Conservation (phyloP, 2,888 invertebrate species). For the Allacma fusca region DNA sequence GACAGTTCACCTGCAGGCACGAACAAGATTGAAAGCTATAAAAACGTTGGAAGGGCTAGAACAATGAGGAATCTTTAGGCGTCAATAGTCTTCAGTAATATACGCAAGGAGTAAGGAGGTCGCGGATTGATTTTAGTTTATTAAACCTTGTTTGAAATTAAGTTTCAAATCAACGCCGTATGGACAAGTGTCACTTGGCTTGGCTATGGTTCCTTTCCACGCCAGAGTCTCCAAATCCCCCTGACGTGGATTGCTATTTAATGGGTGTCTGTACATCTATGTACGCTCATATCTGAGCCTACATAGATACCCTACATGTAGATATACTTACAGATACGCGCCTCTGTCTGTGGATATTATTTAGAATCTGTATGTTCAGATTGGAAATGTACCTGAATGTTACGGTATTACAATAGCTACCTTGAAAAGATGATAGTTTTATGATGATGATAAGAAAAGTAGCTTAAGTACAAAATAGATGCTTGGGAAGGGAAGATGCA, state of each 20-base stretch:
- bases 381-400: not conserved
- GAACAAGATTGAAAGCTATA: conserved; percentile 16
- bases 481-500: not conserved
- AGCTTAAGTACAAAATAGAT: conserved; percentile 16
- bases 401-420: not conserved
- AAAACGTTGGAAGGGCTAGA: conserved; percentile 12
- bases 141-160: conserved; percentile 2
- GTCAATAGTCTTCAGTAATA: not conserved
- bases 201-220: not conserved
- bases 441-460: conserved; percentile 12
- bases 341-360: no score
- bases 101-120: not conserved
- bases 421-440: conserved; percentile 7
- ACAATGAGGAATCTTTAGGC: conserved; percentile 12
- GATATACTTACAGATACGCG: no score
- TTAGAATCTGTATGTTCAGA: not conserved
- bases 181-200: conserved; percentile 10
- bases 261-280: not conserved
- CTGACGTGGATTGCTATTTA: not conserved
- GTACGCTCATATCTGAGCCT: not conserved
- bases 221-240: not conserved
- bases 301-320: no score
- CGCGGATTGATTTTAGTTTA: conserved; percentile 13
- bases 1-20: conserved; percentile 9
- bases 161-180: not conserved